Conservation (phyloP, 2,797 vertebrate genomes). For the Heliangelus exortis region DNA sequence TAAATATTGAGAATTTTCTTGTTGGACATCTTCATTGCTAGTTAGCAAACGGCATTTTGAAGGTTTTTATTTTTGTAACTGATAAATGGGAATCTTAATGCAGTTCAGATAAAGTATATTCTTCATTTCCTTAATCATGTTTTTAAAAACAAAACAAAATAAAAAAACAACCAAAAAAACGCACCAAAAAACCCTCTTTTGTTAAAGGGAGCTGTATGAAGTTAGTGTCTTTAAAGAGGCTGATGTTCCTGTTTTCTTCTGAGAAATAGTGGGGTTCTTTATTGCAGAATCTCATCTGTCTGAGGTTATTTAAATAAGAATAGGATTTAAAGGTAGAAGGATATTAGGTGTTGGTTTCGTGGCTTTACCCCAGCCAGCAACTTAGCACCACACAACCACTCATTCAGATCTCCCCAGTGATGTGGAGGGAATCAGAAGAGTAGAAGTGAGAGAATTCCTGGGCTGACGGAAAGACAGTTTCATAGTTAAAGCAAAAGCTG, state of each 20-base stretch:
- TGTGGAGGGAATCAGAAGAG: neutral
- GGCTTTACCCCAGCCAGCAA: neutral
- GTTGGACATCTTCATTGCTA: neutral
- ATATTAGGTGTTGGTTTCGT: neutral
- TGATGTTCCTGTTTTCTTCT: neutral
- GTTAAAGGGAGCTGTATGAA: neutral
- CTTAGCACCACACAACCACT: neutral
- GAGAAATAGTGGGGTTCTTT: neutral
- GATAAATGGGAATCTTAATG: neutral
- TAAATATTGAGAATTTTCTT: neutral
- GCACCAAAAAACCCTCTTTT: neutral
- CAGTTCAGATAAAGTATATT: neutral
- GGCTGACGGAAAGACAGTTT: neutral
- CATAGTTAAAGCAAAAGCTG: neutral
- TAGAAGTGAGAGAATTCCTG: neutral
- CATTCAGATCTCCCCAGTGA: accelerated
- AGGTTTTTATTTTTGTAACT: neutral
- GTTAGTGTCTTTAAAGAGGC: neutral
- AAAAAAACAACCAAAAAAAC: neutral
- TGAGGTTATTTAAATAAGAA: neutral
- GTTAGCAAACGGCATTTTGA: neutral
- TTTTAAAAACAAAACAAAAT: neutral
- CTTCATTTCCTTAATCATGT: neutral
- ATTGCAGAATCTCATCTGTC: neutral
- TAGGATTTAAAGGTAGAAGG: neutral